Evolutionary conservation across 1,140 invertebrate genomes (phyloP).

Genomic region (Hylaeus volcanicus): DNA sequence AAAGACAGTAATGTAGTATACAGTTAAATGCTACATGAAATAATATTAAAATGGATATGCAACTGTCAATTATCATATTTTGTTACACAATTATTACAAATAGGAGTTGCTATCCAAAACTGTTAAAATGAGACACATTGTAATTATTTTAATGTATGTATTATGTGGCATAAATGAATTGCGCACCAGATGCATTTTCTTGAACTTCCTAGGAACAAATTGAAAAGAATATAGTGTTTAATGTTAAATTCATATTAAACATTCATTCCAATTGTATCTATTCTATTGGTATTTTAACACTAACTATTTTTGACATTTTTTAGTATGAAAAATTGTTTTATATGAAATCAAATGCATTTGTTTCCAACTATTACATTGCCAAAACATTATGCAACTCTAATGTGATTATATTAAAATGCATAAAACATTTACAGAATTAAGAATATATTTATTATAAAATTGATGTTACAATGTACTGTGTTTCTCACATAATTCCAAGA

Average conservation of each 20-base stretch:
- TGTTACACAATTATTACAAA: conserved; percentile 24
- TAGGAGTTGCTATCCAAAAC: conserved; percentile 3
- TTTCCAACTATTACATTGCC: neutral
- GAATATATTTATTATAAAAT: neutral
- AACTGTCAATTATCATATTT: conserved; percentile 22
- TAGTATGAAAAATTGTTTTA: neutral
- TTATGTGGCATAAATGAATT: conserved; percentile 15
- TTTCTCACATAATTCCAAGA: neutral
- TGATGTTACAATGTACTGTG: neutral
- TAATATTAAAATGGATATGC: conserved; percentile 2
- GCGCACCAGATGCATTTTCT: conserved; percentile 5
- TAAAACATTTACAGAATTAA: neutral
- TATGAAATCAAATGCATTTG: conserved; percentile 1
- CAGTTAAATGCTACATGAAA: conserved; percentile 1
- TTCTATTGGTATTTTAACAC: conserved; percentile 6
- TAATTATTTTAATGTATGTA: conserved; percentile 9
- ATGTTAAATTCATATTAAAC: conserved; percentile 10
- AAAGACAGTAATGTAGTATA: neutral
- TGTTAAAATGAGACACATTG: neutral
- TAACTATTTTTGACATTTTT: neutral
- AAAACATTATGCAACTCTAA: neutral
- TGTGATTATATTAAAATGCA: conserved; percentile 7
- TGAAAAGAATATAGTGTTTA: neutral
- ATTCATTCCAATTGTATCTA: conserved; percentile 23
- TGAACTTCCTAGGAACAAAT: conserved; percentile 10